Evolutionary conservation across 2,888 invertebrate genomes (phyloP).

Genomic region (Microctonus hyperodae): DNA sequence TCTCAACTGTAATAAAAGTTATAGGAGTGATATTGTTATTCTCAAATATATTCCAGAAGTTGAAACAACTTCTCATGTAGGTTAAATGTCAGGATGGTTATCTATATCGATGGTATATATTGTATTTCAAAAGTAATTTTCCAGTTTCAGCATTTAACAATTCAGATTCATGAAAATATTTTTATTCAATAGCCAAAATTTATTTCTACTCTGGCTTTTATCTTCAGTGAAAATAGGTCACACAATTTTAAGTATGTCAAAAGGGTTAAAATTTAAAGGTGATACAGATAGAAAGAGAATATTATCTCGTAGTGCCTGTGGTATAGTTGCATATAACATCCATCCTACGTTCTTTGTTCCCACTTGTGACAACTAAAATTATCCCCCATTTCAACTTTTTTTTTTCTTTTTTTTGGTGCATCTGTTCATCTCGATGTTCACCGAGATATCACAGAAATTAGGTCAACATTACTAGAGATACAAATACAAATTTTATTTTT

Average conservation of each 20-base stretch:
- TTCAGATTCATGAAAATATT: too few species aligned
- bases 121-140: background rate
- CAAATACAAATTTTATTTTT: background rate
- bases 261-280: background rate
- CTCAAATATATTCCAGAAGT: background rate
- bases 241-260: background rate
- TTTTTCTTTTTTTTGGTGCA: background rate
- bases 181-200: background rate
- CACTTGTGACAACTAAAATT: background rate
- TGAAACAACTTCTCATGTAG: background rate
- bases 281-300: too few species aligned
- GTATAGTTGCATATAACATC: background rate
- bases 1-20: background rate
- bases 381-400: background rate
- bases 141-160: too few species aligned
- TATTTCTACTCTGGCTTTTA: background rate
- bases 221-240: background rate
- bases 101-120: background rate
- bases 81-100: background rate
- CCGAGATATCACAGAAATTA: background rate
- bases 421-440: background rate
- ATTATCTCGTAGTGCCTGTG: background rate
- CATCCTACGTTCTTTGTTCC: background rate
- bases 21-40: background rate
- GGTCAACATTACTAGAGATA: background rate